phyloP scores from a whole-genome alignment of 2,888 invertebrate species.

The Eupithecia pulchellata region DNA sequence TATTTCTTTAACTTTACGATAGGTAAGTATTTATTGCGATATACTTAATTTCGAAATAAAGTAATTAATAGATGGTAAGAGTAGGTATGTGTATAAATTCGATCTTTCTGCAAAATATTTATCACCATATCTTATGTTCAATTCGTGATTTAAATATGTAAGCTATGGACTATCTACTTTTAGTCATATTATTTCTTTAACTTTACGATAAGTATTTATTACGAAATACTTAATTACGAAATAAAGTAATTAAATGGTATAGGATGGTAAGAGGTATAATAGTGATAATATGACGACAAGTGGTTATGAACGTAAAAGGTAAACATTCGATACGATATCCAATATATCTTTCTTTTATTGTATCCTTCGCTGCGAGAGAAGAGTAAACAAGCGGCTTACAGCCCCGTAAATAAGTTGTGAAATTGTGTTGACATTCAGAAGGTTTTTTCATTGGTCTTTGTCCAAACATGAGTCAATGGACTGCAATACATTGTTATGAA shows the following conservation, averaged over 20 bases:
- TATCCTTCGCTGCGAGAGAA: conserved; percentile 16
- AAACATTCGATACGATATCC: conserved; percentile 45
- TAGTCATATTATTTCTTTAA: background rate
- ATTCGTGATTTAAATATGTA: too few species aligned
- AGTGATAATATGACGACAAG: conserved; percentile 44
- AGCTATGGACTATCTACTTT: background rate
- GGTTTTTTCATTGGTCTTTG: background rate
- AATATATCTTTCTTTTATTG: conserved; percentile 53
- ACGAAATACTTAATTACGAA: too few species aligned
- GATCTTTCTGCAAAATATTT: background rate
- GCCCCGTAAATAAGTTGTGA: background rate
- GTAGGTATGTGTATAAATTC: too few species aligned
- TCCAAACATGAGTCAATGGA: background rate
- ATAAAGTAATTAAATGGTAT: conserved; percentile 7
- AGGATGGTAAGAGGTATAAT: conserved; percentile 35
- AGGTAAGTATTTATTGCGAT: too few species aligned
- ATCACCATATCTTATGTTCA: background rate
- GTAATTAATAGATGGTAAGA: conserved; percentile 1
- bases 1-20: background rate
- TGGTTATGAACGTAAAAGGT: conserved; percentile 43
- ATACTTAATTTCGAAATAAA: background rate
- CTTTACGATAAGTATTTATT: too few species aligned
- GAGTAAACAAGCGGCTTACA: conserved; percentile 17
- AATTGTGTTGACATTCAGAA: background rate
- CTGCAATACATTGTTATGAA: background rate